Evolutionary conservation across 2,888 invertebrate species (phyloP), one percentile per base, ranked within the genome.

Genomic region (Trichopoda pennipes): DNA sequence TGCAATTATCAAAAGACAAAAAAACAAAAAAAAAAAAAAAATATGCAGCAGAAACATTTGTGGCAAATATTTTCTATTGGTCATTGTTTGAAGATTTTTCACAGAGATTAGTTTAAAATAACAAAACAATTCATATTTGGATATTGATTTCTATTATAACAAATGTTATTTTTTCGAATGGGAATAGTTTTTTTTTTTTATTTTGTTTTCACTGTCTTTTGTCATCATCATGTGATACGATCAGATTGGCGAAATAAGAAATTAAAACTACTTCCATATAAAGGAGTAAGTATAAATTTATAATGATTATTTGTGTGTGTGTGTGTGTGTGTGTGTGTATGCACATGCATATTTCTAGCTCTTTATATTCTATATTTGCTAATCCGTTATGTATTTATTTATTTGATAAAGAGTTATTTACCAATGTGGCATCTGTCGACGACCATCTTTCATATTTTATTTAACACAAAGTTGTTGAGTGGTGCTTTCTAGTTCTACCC

Each of bases 61-160:
- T 32, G 28, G 32, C 35, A 47, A 7, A 64, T 42, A 63, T 19
- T 68, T 49, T 49, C 17, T 49, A 49, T 49, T 17, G 60, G 53
- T 64, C 55, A 70, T 63, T 83, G 81, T 76, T 66, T 74, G 17
- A 53, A 83, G 80, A 84, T 81, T 84, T 80, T 83, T 61, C 76
- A 75, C 81, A 77, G 81, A 80, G 84, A 84, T 84, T 84, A 83
- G 70, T 55, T 47, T 51, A 70, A 56, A 64, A n/a, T 19, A 38
- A 60, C n/a, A 69, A 81, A 69, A 49, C n/a, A 44, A 66, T 61
- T 58, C 64, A 75, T 35, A 53, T 23, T 61, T 21, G 32, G 28
- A 69, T 73, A 63, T 73, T 73, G 66, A 77, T 68, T 68, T 69
- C 64, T 61, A 51, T 56, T 73, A 55, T 44, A 53, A 49, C 64